Percentiles rank a stretch among this genome's conserved stretches.
These are phyloP conservation scores for Sminthurides aquaticus DNA, from an alignment of 2,888 invertebrate species.

Conservation along the genomic window DNA sequence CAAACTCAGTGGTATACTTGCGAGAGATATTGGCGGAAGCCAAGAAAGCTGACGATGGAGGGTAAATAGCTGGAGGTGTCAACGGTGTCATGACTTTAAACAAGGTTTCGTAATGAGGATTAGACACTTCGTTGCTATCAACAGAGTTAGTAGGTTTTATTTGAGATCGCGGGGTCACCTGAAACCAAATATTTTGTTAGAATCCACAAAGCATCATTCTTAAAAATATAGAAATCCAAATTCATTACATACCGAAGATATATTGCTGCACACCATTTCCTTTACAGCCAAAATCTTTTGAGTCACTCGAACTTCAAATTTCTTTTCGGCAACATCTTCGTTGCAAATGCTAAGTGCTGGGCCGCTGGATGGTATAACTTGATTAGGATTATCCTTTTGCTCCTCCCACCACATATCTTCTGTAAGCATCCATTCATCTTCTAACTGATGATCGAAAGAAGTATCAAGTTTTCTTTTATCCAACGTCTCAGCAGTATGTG, in stretches of 20 bases:
- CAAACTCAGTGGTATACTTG: neutral
- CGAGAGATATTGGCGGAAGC: neutral
- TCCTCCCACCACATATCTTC: conserved; percentile 44
- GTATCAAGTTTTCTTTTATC: conserved; percentile 42
- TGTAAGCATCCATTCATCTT: conserved; percentile 48
- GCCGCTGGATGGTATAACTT: too few relatives aligned
- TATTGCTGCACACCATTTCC: conserved; percentile 30
- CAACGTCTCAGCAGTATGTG: conserved; percentile 73
- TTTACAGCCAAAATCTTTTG: conserved; percentile 27
- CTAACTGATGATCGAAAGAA: conserved; percentile 49
- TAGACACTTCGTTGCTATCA: conserved; percentile 18
- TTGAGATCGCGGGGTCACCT: conserved; percentile 20
- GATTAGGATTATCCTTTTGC: too few relatives aligned
- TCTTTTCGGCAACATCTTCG: conserved; percentile 17
- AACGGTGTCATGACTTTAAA: conserved; percentile 37
- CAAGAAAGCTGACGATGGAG: conserved; percentile 23
- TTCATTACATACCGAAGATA: conserved; percentile 19
- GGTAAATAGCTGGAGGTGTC: conserved; percentile 29
- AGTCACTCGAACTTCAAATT: conserved; percentile 33
- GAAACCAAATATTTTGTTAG: neutral
- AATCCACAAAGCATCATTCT: too few relatives aligned
- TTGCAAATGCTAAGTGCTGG: conserved; percentile 29
- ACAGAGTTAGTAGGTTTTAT: conserved; percentile 1
- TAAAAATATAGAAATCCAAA: too few relatives aligned
- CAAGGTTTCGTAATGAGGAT: conserved; percentile 32